A percentile compares a stretch with the other conserved stretches of the same genome.
Evolutionary conservation across 2,797 vertebrate genomes (phyloP).

Genomic region (Tamandua tetradactyla): DNA sequence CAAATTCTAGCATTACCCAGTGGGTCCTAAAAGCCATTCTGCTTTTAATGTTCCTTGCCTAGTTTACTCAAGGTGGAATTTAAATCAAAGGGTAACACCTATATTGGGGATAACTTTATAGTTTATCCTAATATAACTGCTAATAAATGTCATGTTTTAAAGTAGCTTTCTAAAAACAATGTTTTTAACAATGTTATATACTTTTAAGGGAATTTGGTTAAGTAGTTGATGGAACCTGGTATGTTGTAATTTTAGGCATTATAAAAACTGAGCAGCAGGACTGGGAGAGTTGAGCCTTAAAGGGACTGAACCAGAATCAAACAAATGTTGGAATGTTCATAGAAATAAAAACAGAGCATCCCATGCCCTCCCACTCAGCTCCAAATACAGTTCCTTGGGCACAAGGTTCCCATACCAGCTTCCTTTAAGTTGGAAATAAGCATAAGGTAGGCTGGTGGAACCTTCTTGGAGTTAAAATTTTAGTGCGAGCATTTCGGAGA

Average conservation of each 20-base stretch:
- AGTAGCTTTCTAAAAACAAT: conserved; percentile 71
- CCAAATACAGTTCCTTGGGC: background rate
- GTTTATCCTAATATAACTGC: conserved; percentile 73
- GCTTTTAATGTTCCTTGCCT: conserved; percentile 69
- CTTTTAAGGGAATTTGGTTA: conserved; percentile 60
- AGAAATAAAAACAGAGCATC: background rate
- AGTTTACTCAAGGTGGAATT: conserved; percentile 73
- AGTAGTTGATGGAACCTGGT: conserved; percentile 18
- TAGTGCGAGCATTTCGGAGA: background rate
- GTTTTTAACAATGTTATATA: conserved; percentile 66
- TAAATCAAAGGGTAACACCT: conserved; percentile 78
- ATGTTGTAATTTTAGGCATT: conserved; percentile 25
- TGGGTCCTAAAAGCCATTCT: conserved; percentile 63
- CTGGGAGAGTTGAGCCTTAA: background rate
- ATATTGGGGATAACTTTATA: conserved; percentile 72
- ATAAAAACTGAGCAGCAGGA: conserved; percentile 24
- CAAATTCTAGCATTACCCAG: conserved; percentile 62
- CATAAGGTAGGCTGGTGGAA: background rate
- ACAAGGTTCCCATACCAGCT: background rate
- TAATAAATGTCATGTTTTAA: conserved; percentile 78
- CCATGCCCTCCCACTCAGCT: background rate
- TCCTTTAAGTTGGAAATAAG: background rate
- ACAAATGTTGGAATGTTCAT: background rate
- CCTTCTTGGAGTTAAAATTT: background rate
- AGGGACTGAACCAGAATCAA: background rate